A percentile compares a stretch with the other conserved stretches of the same genome.
phyloP scores from a whole-genome alignment of 1,140 invertebrate species.

The Trichoplusia ni region DNA sequence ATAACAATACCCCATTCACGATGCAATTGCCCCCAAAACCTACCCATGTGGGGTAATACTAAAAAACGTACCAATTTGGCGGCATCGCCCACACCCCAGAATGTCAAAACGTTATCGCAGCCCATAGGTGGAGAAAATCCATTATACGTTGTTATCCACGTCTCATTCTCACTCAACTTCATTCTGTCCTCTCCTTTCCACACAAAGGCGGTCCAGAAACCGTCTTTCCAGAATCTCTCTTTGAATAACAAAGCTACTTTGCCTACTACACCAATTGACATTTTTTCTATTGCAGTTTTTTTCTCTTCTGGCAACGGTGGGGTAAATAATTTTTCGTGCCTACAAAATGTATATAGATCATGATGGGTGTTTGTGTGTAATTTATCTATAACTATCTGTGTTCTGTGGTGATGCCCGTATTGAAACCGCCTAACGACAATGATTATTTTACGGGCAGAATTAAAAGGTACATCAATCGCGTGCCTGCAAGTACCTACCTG shows the following conservation, averaged over 20 bases:
- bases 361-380: background rate
- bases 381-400: too few species aligned
- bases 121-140: constrained; percentile 38
- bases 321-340: constrained; percentile 29
- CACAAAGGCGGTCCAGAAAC: constrained; percentile 33
- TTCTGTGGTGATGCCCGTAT: too few species aligned
- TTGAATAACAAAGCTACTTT: constrained; percentile 58
- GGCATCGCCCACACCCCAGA: constrained; percentile 40
- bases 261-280: constrained; percentile 58
- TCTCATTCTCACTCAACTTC: constrained; percentile 28
- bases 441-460: too few species aligned
- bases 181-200: constrained; percentile 49
- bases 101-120: constrained; percentile 32
- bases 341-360: constrained; percentile 16
- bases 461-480: too few species aligned
- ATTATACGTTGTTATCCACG: constrained; percentile 41
- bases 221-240: constrained; percentile 35
- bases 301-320: constrained; percentile 41
- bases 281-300: constrained; percentile 47
- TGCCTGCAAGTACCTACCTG: too few species aligned
- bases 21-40: too few species aligned
- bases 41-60: too few species aligned
- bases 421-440: too few species aligned
- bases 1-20: too few species aligned
- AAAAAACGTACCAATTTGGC: constrained; percentile 41